Percentiles rank a stretch among this genome's conserved stretches.
Evolutionary conservation across 2,888 invertebrate species (phyloP).

Genomic region (Apamea sordens): DNA sequence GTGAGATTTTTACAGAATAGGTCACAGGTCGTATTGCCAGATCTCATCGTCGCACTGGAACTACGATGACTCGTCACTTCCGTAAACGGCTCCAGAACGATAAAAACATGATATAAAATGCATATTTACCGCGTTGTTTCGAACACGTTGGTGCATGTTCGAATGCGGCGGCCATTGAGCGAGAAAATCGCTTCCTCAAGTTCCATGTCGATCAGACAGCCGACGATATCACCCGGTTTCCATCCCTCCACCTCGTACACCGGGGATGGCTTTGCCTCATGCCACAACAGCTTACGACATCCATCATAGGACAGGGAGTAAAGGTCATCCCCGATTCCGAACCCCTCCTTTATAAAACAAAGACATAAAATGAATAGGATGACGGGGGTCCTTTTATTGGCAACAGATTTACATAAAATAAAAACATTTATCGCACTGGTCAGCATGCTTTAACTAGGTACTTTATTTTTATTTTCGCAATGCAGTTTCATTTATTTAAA

Average conservation of each 20-base stretch:
- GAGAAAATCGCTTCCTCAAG: constrained; percentile 94
- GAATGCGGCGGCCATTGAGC: constrained; percentile 94
- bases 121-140: constrained; percentile 92
- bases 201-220: constrained; percentile 95
- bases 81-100: not conserved
- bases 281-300: constrained; percentile 97
- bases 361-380: not conserved
- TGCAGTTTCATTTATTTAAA: not conserved
- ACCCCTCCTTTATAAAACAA: constrained; percentile 93
- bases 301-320: constrained; percentile 98
- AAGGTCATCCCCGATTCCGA: constrained; percentile 98
- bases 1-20: not conserved
- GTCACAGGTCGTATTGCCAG: not conserved
- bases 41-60: not conserved
- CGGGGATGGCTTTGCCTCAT: constrained; percentile 93
- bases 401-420: not conserved
- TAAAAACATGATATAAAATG: not conserved
- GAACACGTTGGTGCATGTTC: constrained; percentile 94
- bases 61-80: not conserved
- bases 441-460: constrained; percentile 31
- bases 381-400: not conserved
- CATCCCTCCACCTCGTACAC: constrained; percentile 91
- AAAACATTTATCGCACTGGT: constrained; percentile 25
- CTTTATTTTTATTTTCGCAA: not conserved
- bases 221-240: constrained; percentile 96